These are phyloP conservation scores for Neolamprologus falcicula DNA, from an alignment of 2,113 vertebrate species.

Conservation along the genomic window DNA sequence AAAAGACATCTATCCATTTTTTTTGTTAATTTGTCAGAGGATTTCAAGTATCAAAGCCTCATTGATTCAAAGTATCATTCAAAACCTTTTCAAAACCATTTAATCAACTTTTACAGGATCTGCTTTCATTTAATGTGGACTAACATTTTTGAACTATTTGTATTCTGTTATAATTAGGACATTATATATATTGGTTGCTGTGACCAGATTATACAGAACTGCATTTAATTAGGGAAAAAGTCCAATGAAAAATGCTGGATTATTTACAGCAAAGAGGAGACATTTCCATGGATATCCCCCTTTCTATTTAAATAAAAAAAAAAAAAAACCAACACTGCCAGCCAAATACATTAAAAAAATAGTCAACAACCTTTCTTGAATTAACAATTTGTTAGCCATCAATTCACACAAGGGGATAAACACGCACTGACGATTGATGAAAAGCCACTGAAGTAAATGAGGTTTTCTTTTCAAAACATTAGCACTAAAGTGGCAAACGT, in stretches of 20 bases:
- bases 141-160: not conserved
- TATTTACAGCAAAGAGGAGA: not conserved
- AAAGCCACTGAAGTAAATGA: constrained; percentile 52
- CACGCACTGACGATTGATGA: not conserved
- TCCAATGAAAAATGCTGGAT: not conserved
- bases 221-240: not conserved
- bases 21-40: not conserved
- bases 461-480: constrained; percentile 48
- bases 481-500: constrained; percentile 43
- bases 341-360: not conserved
- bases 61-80: not conserved
- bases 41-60: not conserved
- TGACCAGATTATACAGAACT: not conserved
- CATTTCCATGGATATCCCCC: not conserved
- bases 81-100: not conserved
- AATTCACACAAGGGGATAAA: constrained; percentile 30
- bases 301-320: not conserved
- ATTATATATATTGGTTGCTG: not conserved
- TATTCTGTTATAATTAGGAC: not conserved
- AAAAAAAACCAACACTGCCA: not conserved
- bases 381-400: constrained; percentile 8
- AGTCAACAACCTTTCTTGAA: not conserved
- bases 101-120: not conserved
- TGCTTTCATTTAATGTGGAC: not conserved
- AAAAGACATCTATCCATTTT: not conserved